phyloP scores from a whole-genome alignment of 1,140 invertebrate genomes.

The Diabrotica undecimpunctata region DNA sequence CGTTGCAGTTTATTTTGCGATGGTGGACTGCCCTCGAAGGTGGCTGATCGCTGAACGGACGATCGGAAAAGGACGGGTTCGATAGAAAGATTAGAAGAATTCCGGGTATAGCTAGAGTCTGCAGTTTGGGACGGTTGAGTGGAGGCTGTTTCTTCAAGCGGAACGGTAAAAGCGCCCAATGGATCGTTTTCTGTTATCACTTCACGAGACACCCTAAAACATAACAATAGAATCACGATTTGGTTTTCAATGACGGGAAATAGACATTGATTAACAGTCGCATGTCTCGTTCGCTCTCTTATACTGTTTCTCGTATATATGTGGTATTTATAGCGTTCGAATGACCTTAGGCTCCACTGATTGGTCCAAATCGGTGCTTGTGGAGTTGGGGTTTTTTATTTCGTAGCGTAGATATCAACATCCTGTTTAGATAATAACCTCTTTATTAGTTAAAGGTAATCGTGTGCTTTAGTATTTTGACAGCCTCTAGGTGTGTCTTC shows the following conservation, averaged over 20 bases:
- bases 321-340: too few species aligned
- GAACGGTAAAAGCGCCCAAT: conserved; percentile 71
- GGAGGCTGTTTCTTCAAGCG: conserved; percentile 33
- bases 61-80: conserved; percentile 41
- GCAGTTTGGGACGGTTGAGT: conserved; percentile 28
- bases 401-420: too few species aligned
- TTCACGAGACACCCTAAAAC: conserved; percentile 27
- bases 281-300: background rate
- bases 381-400: too few species aligned
- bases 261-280: too few species aligned
- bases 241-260: background rate
- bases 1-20: conserved; percentile 59
- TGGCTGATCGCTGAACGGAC: conserved; percentile 51
- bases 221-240: background rate
- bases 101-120: conserved; percentile 14
- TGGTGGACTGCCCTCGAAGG: conserved; percentile 57
- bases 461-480: too few species aligned
- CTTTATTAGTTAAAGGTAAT: too few species aligned
- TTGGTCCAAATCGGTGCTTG: too few species aligned
- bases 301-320: too few species aligned
- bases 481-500: too few species aligned
- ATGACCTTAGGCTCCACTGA: too few species aligned
- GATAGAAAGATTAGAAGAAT: conserved; percentile 31
- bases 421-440: too few species aligned
- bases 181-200: conserved; percentile 52